A percentile compares a stretch with the other conserved stretches of the same genome.
Conservation (phyloP, 2,797 vertebrate species). For the Tinamus major region DNA sequence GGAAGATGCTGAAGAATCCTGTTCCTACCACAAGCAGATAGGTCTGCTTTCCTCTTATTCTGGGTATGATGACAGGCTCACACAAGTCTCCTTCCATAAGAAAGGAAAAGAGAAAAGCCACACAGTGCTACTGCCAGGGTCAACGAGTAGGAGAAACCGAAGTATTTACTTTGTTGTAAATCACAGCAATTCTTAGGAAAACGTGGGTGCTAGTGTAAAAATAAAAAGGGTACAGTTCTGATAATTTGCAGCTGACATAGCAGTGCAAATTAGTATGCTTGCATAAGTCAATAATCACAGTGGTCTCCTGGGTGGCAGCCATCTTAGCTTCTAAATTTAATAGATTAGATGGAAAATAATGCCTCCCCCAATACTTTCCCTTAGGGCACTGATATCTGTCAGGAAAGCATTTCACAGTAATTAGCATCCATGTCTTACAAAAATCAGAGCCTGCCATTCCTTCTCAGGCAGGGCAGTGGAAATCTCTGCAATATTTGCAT, state of each 20-base stretch:
- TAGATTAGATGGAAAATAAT: constrained; percentile 31
- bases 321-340: not conserved
- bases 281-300: not conserved
- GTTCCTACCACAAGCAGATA: not conserved
- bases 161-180: not conserved
- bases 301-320: constrained; percentile 21
- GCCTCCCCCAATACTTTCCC: not conserved
- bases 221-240: not conserved
- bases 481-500: not conserved
- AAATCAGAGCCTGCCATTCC: not conserved
- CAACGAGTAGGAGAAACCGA: not conserved
- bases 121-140: not conserved
- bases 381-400: not conserved
- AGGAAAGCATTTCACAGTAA: not conserved
- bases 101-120: not conserved
- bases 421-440: not conserved
- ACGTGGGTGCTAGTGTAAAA: not conserved
- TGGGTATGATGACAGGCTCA: not conserved
- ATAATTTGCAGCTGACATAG: not conserved
- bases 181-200: not conserved
- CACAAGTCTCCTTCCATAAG: not conserved
- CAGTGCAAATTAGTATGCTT: not conserved
- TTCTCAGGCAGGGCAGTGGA: not conserved
- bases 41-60: not conserved
- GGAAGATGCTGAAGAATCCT: not conserved